A percentile compares a stretch with the other conserved stretches of the same genome.
phyloP scores from a whole-genome alignment of 2,113 vertebrate genomes.

The Mustelus asterias region DNA sequence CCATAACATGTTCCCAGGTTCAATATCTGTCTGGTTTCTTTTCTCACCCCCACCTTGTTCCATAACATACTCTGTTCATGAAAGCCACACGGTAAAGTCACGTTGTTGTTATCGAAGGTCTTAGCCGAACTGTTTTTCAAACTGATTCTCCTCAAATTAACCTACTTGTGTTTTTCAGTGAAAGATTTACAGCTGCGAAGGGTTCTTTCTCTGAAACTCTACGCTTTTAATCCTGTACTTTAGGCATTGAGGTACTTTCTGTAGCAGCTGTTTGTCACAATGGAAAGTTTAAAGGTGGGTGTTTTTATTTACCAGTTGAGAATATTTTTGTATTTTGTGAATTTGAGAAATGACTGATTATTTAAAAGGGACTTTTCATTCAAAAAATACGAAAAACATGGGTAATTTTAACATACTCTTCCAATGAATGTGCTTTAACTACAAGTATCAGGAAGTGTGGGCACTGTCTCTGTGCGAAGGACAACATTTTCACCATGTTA shows the following conservation, averaged over 20 bases:
- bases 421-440: not conserved
- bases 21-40: not conserved
- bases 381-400: not conserved
- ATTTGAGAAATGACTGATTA: constrained; percentile 19
- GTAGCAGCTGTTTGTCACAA: no score
- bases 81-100: not conserved
- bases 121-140: not conserved
- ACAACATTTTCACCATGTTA: not conserved
- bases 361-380: constrained; percentile 13
- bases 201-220: not conserved
- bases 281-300: constrained; percentile 27
- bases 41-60: not conserved
- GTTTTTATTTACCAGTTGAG: constrained; percentile 10
- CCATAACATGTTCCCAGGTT: not conserved
- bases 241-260: not conserved
- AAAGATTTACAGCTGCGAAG: not conserved
- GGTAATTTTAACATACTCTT: not conserved
- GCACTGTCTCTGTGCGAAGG: not conserved
- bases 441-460: constrained; percentile 20
- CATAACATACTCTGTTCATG: not conserved
- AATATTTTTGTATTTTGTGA: not conserved
- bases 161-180: not conserved
- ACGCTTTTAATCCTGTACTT: not conserved
- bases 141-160: not conserved
- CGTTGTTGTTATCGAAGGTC: not conserved